Conservation (phyloP, 2,113 vertebrate species). For the Cromileptes altivelis region DNA sequence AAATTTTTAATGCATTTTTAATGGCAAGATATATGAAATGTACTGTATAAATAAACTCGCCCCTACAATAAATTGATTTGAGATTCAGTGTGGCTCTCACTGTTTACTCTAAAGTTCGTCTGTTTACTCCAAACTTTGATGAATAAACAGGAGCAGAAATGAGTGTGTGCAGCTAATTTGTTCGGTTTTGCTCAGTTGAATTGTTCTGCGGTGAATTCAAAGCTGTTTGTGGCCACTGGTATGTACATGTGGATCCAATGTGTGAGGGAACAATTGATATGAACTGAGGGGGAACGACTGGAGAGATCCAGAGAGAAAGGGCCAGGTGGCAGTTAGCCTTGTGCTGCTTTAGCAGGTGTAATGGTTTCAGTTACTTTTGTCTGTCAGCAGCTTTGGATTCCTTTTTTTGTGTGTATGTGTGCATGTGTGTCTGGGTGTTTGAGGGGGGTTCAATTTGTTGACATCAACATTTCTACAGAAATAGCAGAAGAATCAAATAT, state of each 20-base stretch:
- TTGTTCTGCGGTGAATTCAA: not conserved
- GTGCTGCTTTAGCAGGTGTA: not conserved
- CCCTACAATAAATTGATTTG: too few species aligned
- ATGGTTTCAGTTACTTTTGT: slow-evolving; percentile 2
- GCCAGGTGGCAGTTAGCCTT: not conserved
- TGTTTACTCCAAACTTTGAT: not conserved
- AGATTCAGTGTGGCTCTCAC: not conserved
- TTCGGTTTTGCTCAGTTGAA: not conserved
- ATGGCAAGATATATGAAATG: too few species aligned
- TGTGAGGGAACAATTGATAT: too few species aligned
- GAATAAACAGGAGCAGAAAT: not conserved
- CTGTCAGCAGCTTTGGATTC: not conserved
- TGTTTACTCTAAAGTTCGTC: not conserved
- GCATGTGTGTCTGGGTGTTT: too few species aligned
- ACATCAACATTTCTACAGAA: slow-evolving; percentile 18
- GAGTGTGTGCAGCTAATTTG: not conserved
- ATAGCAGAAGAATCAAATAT: slow-evolving; percentile 39
- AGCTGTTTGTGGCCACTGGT: not conserved
- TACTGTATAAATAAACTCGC: too few species aligned
- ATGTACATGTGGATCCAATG: not conserved
- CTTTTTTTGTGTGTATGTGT: not conserved
- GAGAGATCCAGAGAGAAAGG: not conserved
- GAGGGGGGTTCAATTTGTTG: slow-evolving; percentile 7
- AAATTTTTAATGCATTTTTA: too few species aligned
- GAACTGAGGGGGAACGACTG: not conserved